A percentile compares a stretch with the other conserved stretches of the same genome.
phyloP scores from a whole-genome alignment of 2,888 invertebrate genomes.

The Drosophila pegasa region DNA sequence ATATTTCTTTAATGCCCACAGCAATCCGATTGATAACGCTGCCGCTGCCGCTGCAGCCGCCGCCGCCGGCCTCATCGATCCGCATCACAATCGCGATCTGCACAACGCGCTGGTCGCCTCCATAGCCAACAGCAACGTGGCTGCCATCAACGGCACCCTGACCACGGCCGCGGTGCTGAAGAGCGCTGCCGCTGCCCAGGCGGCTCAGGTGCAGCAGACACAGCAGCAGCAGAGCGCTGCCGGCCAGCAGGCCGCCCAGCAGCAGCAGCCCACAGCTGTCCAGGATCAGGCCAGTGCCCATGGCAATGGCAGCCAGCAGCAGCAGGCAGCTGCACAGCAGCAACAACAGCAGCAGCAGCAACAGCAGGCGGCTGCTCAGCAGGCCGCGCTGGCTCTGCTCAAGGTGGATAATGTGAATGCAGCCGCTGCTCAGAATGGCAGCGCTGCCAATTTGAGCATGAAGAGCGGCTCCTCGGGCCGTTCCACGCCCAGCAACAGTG shows the following conservation, averaged over 20 bases:
- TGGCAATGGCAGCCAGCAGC: slow-evolving; percentile 65
- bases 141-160: slow-evolving; percentile 83
- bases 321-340: slow-evolving; percentile 67
- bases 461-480: slow-evolving; percentile 90
- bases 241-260: slow-evolving; percentile 26
- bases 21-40: slow-evolving; percentile 86
- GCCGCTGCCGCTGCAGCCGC: slow-evolving; percentile 83
- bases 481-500: slow-evolving; percentile 89
- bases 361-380: slow-evolving; percentile 62
- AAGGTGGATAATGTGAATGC: slow-evolving; percentile 66
- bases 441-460: slow-evolving; percentile 61
- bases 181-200: slow-evolving; percentile 79
- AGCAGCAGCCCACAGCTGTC: slow-evolving; percentile 37
- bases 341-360: slow-evolving; percentile 51
- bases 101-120: slow-evolving; percentile 85
- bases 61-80: slow-evolving; percentile 82
- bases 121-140: slow-evolving; percentile 85
- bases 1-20: slow-evolving; percentile 83
- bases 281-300: slow-evolving; percentile 57
- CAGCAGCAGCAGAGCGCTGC: slow-evolving; percentile 52
- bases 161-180: slow-evolving; percentile 82
- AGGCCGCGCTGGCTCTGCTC: slow-evolving; percentile 66
- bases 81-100: slow-evolving; percentile 84
- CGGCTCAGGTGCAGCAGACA: slow-evolving; percentile 70
- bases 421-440: slow-evolving; percentile 52